Evolutionary conservation across 2,888 invertebrate species (phyloP), one percentile per base, ranked within the genome.

Genomic region (Dynastes grantii): DNA sequence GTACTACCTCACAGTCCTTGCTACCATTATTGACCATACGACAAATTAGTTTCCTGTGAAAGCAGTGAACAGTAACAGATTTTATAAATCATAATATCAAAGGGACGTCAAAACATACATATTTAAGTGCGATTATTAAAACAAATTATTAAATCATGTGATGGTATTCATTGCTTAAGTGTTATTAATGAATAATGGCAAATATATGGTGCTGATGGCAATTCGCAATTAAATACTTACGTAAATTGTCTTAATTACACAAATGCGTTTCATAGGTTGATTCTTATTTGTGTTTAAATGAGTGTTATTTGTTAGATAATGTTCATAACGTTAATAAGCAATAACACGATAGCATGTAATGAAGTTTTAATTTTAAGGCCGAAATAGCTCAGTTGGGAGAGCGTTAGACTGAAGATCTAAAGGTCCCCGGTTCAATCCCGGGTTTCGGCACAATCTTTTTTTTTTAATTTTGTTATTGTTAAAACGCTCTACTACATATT

Each of bases 351-450:
- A 9, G 1, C 45, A 1, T 4, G 22, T n/a, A 55, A 55, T 1
- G 0, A 5, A 55, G 3, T 6, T 55, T 1, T n/a, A 6, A 6
- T 16, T 22, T 8, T 16, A 16, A 2, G 2, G 88, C 93, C 93
- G 93, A 93, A 93, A 93, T 93, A 93, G 93, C 93, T 93, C 93
- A 93, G 93, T 93, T 93, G 93, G 93, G 93, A 93, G 93, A 93
- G 93, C 93, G 93, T 93, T 93, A 93, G 92, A 93, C 92, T 92
- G 92, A 92, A 92, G 92, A 92, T 92, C 92, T 92, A 92, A 92
- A 92, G 91, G 92, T 92, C 92, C 92, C 92, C 90, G 92, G 92
- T 93, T 93, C 92, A 90, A 92, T 92, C 92, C 92, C 92, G 90
- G 92, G 92, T 93, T 93, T 93, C 92, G 92, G 92, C 92, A 93